Evolutionary conservation across 2,113 vertebrate genomes (phyloP), one percentile per base, ranked within the genome.

Genomic region (Plecotus auritus): DNA sequence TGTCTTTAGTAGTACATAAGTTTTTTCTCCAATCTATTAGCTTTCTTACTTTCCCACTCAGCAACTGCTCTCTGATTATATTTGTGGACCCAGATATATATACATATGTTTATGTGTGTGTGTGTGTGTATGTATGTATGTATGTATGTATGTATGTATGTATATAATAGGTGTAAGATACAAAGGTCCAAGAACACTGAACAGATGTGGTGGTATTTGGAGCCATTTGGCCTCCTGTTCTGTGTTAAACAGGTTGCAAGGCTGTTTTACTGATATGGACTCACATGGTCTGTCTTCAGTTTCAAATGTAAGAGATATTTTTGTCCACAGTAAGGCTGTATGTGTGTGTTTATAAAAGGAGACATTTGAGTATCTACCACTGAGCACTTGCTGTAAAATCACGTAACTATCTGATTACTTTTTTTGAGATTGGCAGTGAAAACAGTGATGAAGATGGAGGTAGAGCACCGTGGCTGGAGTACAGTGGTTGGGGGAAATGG

Each of bases 391-490:
- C 85, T 91, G 47, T 85, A 86, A 94, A 94, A n/a, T 84, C 51
- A 40, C 47, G 4, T 87, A 35, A 85, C 94, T 95, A 80, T 84
- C 59, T 86, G 78, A 47, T 92, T 86, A 59, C 66, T 93, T 96
- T 42, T 72, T 30, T 90, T 66, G 77, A 76, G 40, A 72, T 35
- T 89, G 93, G 83, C 73, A 72, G 88, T 72, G 4, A 45, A 96
- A 78, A 69, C 37, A 26, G 13, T 42, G 18, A 28, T 11, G 37
- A 47, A 73, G 32, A 9, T 28, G 45, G 32, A 74, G 18, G 59
- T 20, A 49, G 40, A 5, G 64, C 69, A 14, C 42, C 5, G 69
- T 20, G 91, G 20, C 80, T 40, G 42, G 18, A 70, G 82, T 49
- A 30, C 49, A n/a, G 40, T 61, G 40, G 4, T 11, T 77, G 35